Evolutionary conservation across 2,888 invertebrate species (phyloP).

Genomic region (Drosophila hamatofila): DNA sequence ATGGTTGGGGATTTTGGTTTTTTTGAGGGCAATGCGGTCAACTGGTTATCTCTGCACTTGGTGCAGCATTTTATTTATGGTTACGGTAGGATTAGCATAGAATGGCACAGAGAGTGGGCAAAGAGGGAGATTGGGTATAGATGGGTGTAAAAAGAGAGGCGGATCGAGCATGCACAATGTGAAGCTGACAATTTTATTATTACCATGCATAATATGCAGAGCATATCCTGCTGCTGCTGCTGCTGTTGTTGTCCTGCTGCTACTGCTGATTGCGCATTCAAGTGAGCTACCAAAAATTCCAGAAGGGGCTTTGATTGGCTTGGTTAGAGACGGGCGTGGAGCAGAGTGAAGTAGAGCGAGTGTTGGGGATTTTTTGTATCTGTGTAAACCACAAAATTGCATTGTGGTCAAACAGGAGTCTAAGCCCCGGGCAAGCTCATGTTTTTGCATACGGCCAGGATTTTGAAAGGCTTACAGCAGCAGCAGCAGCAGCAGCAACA

Average conservation of each 20-base stretch:
- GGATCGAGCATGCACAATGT: background rate
- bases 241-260: constrained; percentile 2
- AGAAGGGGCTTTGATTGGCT: background rate
- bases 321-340: background rate
- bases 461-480: constrained; percentile 37
- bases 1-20: constrained; percentile 7
- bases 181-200: constrained; percentile 56
- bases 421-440: constrained; percentile 36
- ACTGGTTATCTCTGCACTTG: constrained; percentile 50
- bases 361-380: constrained; percentile 29
- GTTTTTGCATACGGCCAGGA: constrained; percentile 58
- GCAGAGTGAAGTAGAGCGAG: background rate
- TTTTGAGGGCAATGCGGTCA: constrained; percentile 52
- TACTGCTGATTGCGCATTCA: constrained; percentile 64
- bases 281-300: constrained; percentile 35
- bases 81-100: constrained; percentile 7
- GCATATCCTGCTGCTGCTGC: constrained; percentile 30
- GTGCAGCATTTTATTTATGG: constrained; percentile 59
- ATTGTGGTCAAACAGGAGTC: constrained; percentile 60
- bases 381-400: constrained; percentile 69
- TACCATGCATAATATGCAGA: constrained; percentile 39
- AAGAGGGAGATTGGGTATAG: background rate
- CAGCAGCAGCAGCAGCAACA: constrained; percentile 18
- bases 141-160: background rate
- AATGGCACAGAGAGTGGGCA: background rate